These are phyloP conservation scores for Chymomyza caudatula DNA, from an alignment of 2,888 invertebrate species.

Conservation along the genomic window DNA sequence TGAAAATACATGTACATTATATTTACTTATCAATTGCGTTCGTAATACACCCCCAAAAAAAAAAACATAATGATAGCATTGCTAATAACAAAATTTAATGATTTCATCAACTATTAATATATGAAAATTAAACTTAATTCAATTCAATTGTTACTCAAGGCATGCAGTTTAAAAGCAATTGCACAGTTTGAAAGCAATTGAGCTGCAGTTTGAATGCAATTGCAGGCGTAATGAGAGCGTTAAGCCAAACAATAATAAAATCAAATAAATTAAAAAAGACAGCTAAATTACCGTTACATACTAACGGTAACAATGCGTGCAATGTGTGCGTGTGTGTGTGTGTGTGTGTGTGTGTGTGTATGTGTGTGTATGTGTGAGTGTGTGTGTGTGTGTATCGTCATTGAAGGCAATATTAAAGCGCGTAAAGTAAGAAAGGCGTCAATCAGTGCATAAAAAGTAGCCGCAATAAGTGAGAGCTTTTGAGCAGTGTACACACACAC, in stretches of 20 bases:
- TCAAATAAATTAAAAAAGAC: neutral
- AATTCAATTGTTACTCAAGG: neutral
- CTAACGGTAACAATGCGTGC: neutral
- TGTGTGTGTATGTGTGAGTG: neutral
- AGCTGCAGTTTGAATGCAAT: neutral
- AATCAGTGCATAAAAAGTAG: constrained; percentile 3
- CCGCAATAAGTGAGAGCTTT: no score
- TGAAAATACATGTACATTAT: no score
- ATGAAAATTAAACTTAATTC: neutral
- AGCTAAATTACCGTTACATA: neutral
- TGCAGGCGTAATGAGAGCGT: neutral
- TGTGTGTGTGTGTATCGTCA: neutral
- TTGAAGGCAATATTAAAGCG: neutral
- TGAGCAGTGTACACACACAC: neutral
- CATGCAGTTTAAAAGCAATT: no score
- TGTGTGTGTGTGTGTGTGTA: neutral
- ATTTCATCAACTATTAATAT: neutral
- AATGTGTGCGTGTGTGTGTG: neutral
- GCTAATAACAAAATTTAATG: no score
- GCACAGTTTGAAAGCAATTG: neutral
- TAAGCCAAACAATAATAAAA: neutral
- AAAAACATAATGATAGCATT: no score
- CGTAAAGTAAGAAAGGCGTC: neutral
- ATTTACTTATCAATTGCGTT: no score
- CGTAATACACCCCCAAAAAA: no score